Evolutionary conservation across 2,888 invertebrate species (phyloP).

Genomic region (Plebejus argus): DNA sequence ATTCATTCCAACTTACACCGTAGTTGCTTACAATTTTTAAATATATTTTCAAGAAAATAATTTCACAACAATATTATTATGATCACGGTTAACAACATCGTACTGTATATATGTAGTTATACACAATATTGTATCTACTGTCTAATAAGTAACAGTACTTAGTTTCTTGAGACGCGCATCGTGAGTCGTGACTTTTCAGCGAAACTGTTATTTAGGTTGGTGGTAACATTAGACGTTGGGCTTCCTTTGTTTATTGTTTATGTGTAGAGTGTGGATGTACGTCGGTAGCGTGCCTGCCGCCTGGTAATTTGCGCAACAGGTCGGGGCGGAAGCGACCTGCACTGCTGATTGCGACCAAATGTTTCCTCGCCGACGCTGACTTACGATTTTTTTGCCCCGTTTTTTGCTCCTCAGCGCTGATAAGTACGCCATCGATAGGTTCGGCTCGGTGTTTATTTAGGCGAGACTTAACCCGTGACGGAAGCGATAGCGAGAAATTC

Average conservation of each 20-base stretch:
- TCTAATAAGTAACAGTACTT: not conserved
- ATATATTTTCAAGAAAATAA: too few relatives aligned
- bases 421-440: slow-evolving; percentile 79
- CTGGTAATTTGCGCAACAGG: slow-evolving; percentile 76
- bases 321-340: slow-evolving; percentile 81
- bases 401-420: slow-evolving; percentile 70
- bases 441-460: slow-evolving; percentile 72
- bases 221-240: not conserved
- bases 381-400: slow-evolving; percentile 70
- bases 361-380: slow-evolving; percentile 74
- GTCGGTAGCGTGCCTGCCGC: slow-evolving; percentile 40
- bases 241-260: slow-evolving; percentile 1
- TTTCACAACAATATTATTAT: too few relatives aligned
- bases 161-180: not conserved
- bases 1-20: not conserved
- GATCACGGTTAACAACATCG: not conserved
- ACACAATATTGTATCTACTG: not conserved
- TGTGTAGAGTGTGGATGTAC: not conserved
- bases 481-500: slow-evolving; percentile 60
- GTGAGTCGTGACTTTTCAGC: not conserved
- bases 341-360: slow-evolving; percentile 78
- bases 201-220: not conserved
- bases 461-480: slow-evolving; percentile 66
- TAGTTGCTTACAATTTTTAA: too few relatives aligned
- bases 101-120: too few relatives aligned